phyloP scores from a whole-genome alignment of 1,140 invertebrate species.

The Nymphalis io region DNA sequence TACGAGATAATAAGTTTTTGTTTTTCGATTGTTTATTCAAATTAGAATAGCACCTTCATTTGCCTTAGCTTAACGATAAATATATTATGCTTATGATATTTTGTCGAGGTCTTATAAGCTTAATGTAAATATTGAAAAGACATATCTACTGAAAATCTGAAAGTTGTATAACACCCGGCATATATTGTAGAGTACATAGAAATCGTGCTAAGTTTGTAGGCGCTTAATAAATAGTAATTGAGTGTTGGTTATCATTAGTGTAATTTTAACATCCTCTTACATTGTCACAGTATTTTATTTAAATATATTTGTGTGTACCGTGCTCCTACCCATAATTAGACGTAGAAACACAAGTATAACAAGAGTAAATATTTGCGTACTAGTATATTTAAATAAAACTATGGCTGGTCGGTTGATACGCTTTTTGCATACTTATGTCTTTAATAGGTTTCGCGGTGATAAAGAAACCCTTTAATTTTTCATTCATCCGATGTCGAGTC shows the following conservation, averaged over 20 bases:
- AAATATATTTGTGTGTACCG: not conserved
- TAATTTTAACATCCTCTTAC: conserved; percentile 2
- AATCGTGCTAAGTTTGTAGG: not conserved
- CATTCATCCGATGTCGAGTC: not conserved
- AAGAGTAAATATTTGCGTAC: conserved; percentile 4
- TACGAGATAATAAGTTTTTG: too few relatives aligned
- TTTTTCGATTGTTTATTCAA: too few relatives aligned
- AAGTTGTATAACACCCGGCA: not conserved
- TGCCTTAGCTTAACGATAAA: too few relatives aligned
- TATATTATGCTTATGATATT: too few relatives aligned
- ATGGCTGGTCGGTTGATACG: not conserved
- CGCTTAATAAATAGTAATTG: not conserved
- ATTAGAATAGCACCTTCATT: too few relatives aligned
- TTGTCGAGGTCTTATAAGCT: too few relatives aligned
- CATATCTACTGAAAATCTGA: not conserved
- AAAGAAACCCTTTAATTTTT: conserved; percentile 16
- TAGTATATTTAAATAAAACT: conserved; percentile 7
- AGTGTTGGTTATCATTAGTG: not conserved
- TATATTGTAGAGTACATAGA: not conserved
- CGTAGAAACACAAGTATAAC: not conserved
- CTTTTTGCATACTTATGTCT: conserved; percentile 18
- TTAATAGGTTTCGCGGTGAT: conserved; percentile 17
- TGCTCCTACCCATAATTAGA: not conserved
- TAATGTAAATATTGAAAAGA: too few relatives aligned
- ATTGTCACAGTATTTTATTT: not conserved